phyloP scores from a whole-genome alignment of 2,888 invertebrate genomes.

The Acleris cristana region DNA sequence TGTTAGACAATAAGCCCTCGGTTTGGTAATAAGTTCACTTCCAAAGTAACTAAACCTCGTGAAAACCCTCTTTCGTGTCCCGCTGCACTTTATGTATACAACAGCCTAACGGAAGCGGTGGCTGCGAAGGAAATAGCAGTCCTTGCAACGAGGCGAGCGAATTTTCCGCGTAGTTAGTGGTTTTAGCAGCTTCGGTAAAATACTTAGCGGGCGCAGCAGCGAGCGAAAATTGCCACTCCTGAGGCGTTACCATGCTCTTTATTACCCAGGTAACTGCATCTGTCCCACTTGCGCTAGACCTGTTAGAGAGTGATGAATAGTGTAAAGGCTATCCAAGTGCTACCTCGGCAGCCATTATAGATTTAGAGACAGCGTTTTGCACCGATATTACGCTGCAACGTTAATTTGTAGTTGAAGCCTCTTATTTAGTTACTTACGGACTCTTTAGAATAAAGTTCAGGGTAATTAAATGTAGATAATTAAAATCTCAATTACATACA shows the following conservation, averaged over 20 bases:
- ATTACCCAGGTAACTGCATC: slow-evolving; percentile 3
- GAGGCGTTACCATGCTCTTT: background rate
- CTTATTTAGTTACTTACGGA: slow-evolving; percentile 11
- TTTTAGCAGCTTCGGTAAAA: slow-evolving; percentile 54
- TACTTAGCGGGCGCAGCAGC: slow-evolving; percentile 35
- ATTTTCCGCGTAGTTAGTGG: slow-evolving; percentile 61
- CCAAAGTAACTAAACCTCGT: background rate
- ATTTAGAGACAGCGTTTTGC: slow-evolving; percentile 18
- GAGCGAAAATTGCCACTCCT: slow-evolving; percentile 25
- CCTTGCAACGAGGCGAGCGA: slow-evolving; percentile 46
- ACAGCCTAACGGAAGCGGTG: slow-evolving; percentile 44
- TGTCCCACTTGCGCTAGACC: background rate
- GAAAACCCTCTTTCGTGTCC: slow-evolving; percentile 6
- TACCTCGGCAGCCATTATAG: slow-evolving; percentile 10
- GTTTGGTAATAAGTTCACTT: no score
- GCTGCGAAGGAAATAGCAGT: slow-evolving; percentile 50
- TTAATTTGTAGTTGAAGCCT: slow-evolving; percentile 32
- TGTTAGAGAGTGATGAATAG: slow-evolving; percentile 10
- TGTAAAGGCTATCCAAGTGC: slow-evolving; percentile 1
- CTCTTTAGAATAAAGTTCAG: slow-evolving; percentile 3
- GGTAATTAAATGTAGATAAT: background rate
- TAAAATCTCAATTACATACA: no score
- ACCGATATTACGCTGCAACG: slow-evolving; percentile 25
- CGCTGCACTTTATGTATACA: slow-evolving; percentile 25
- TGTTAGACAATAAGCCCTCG: no score